A percentile compares a stretch with the other conserved stretches of the same genome.
Evolutionary conservation across 2,113 vertebrate genomes (phyloP).

Genomic region (Motacilla tschutschensis): DNA sequence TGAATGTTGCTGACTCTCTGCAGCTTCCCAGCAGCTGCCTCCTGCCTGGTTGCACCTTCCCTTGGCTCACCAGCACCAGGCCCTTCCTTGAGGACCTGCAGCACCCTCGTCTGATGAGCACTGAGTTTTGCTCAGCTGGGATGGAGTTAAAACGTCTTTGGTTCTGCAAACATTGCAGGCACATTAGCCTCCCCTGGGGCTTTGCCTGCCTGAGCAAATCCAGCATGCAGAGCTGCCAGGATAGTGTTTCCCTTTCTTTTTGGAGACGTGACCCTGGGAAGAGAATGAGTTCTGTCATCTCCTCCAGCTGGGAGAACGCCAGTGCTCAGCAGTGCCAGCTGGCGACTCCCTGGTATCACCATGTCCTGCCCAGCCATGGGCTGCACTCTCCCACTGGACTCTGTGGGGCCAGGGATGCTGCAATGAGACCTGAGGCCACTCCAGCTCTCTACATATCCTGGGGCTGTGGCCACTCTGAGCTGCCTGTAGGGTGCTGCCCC

Average conservation of each 20-base stretch:
- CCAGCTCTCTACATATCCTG: background rate
- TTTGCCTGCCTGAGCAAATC: background rate
- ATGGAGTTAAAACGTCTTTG: background rate
- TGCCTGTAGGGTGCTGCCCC: background rate
- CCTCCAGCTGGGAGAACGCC: background rate
- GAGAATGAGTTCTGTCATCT: background rate
- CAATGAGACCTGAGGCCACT: background rate
- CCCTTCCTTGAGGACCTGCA: background rate
- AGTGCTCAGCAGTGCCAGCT: background rate
- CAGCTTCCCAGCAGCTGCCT: background rate
- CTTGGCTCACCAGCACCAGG: background rate
- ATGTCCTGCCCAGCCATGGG: background rate
- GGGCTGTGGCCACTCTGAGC: background rate
- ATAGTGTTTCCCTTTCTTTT: background rate
- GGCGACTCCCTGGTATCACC: background rate
- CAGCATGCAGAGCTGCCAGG: background rate
- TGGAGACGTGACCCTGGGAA: background rate
- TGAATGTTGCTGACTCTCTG: background rate
- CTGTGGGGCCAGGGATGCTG: background rate
- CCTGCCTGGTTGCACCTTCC: background rate
- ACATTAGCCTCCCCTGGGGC: background rate
- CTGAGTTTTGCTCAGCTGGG: background rate
- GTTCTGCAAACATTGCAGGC: background rate
- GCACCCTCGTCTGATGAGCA: background rate
- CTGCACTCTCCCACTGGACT: background rate